These are phyloP conservation scores for Fulica atra DNA, from an alignment of 2,113 vertebrate species.

Conservation along the genomic window DNA sequence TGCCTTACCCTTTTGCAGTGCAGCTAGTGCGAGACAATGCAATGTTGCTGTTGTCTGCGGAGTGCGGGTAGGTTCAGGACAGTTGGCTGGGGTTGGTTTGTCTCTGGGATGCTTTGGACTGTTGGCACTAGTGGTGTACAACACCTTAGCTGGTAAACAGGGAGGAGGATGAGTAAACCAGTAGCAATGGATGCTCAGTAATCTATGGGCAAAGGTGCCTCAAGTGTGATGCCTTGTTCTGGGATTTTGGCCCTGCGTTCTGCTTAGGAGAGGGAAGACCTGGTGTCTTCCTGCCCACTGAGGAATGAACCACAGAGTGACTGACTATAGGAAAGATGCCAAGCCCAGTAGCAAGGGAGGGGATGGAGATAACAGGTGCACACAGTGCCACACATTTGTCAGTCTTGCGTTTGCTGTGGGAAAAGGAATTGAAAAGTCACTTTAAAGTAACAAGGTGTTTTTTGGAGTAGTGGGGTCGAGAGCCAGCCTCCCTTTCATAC, in stretches of 20 bases:
- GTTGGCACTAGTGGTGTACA: not conserved
- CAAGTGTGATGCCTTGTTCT: fast-evolving
- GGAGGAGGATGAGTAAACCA: not conserved
- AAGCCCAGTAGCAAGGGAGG: not conserved
- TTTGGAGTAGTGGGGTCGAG: not conserved
- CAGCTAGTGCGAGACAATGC: not conserved
- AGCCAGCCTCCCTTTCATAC: not conserved
- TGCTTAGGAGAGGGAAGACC: not conserved
- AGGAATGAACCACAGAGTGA: not conserved
- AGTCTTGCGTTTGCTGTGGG: not conserved
- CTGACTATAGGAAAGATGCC: not conserved
- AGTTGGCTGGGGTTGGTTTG: not conserved
- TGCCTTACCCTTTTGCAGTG: not conserved
- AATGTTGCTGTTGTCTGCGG: not conserved
- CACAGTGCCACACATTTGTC: not conserved
- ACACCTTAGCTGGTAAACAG: not conserved
- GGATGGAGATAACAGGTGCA: not conserved
- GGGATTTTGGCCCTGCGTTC: fast-evolving
- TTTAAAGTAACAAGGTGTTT: not conserved
- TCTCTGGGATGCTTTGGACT: not conserved
- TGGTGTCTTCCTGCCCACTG: not conserved
- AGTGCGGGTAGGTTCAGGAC: not conserved
- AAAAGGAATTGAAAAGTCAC: not conserved
- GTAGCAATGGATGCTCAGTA: not conserved
- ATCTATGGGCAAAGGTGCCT: not conserved